phyloP scores from a whole-genome alignment of 1,140 invertebrate species.

The Akabosia matsudoensis region DNA sequence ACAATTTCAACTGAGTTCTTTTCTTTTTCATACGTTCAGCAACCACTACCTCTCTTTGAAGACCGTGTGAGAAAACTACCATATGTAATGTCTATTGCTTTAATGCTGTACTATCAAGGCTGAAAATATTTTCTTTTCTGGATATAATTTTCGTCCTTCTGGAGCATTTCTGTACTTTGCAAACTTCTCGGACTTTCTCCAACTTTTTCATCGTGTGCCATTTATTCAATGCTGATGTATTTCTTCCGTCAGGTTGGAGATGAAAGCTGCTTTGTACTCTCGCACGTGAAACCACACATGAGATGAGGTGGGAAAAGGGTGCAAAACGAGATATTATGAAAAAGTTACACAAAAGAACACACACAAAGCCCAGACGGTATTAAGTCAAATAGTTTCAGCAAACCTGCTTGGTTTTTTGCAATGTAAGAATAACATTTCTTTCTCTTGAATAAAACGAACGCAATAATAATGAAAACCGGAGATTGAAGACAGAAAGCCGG shows the following conservation, averaged over 20 bases:
- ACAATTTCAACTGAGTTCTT: background rate
- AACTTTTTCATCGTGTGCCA: too few species aligned
- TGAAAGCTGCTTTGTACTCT: too few species aligned
- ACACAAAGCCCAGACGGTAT: background rate
- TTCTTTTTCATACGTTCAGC: background rate
- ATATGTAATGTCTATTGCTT: background rate
- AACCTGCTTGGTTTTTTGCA: background rate
- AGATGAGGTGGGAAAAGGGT: too few species aligned
- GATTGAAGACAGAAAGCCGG: background rate
- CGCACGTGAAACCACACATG: too few species aligned
- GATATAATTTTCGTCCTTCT: background rate
- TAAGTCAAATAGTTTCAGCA: background rate
- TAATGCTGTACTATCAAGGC: background rate
- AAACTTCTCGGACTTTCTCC: background rate
- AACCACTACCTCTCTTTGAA: background rate
- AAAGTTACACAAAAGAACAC: too few species aligned
- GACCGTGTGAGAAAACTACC: conserved; percentile 13
- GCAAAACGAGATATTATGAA: too few species aligned
- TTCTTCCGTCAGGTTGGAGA: too few species aligned
- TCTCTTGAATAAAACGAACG: background rate
- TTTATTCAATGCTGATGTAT: too few species aligned
- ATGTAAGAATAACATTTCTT: background rate
- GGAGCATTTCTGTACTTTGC: background rate
- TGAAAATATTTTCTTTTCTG: background rate
- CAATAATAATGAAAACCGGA: background rate